phyloP scores from a whole-genome alignment of 2,113 vertebrate species.

The Ageneiosus marmoratus region DNA sequence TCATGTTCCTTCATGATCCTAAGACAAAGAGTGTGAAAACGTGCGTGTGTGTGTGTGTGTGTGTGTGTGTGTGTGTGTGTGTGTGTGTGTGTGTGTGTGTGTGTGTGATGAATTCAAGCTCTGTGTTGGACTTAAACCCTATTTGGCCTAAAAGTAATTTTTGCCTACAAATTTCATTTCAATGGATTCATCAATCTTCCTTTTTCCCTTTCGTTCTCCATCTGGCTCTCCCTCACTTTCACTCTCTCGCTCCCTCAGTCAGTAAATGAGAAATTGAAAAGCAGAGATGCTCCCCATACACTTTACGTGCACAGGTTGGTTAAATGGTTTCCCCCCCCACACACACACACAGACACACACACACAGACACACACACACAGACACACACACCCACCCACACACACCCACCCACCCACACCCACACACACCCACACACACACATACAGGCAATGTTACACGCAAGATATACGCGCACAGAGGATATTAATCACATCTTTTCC shows the following conservation, averaged over 20 bases:
- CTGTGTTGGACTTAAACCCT: constrained; percentile 70
- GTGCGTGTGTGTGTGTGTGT: constrained; percentile 6
- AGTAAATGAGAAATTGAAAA: constrained; percentile 77
- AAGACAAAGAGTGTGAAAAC: constrained; percentile 36
- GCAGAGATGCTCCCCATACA: constrained; percentile 61
- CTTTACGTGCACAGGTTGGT: constrained; percentile 75
- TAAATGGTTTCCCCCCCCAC: constrained; percentile 72
- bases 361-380: constrained; percentile 41
- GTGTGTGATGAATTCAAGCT: constrained; percentile 62
- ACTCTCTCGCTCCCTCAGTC: constrained; percentile 68
- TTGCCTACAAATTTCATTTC: constrained; percentile 79
- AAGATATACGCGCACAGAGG: constrained; percentile 41
- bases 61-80: constrained; percentile 9
- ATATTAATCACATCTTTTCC: constrained; percentile 14
- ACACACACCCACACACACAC: constrained; percentile 40
- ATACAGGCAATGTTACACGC: constrained; percentile 36
- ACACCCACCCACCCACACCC: constrained; percentile 33
- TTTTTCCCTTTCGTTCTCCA: constrained; percentile 62
- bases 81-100: constrained; percentile 12
- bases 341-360: constrained; percentile 23
- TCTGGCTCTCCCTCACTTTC: constrained; percentile 53
- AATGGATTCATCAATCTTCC: constrained; percentile 80
- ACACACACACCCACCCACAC: no score
- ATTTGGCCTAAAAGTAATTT: constrained; percentile 77
- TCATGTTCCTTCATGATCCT: constrained; percentile 53